Evolutionary conservation across 2,113 vertebrate species (phyloP), one percentile per base, ranked within the genome.

Genomic region (Capricornis sumatraensis): DNA sequence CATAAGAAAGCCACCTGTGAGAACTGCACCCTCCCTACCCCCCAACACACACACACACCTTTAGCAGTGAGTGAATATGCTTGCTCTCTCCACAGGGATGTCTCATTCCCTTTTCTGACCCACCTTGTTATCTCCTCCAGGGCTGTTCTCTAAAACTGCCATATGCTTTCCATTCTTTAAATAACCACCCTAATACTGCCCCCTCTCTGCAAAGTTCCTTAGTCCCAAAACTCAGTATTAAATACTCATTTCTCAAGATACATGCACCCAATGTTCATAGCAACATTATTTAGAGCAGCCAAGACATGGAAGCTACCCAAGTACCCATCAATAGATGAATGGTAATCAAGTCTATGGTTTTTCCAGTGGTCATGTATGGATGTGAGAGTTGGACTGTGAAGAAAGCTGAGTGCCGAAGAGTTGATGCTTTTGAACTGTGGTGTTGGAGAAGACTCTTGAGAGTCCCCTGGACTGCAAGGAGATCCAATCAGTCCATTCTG

Each of bases 381-480:
- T 57, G 55, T 57, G 55, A 58, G 57, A 58, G 9, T 11, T 57
- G 55, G 55, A 57, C 55, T 57, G 23, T 57, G 55, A 25, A 57
- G 55, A 57, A 57, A 4, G 21, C 55, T 25, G 55, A 57, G 21
- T 0, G 1, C 23, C 0, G 0, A 57, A 57, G 55, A 25, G 4
- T 10, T 25, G 55, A 57, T 57, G 23, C 55, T 11, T 25, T 57
- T 25, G 9, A 57, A 57, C 55, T 25, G 23, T 25, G 1, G 23
- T 57, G 55, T 57, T 57, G 55, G 23, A 57, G 9, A 57, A 57
- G 55, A 57, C 55, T 57, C 55, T 57, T 57, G 9, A 57, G 23
- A 57, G 23, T 25, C 55, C 55, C 55, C 25, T 25, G 55, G 55
- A 57, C 23, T 57, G 55, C 55, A 57, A 57, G 55, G 23, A 57